Evolutionary conservation across 2,113 vertebrate genomes (phyloP).

Genomic region (Synodontis membranacea): DNA sequence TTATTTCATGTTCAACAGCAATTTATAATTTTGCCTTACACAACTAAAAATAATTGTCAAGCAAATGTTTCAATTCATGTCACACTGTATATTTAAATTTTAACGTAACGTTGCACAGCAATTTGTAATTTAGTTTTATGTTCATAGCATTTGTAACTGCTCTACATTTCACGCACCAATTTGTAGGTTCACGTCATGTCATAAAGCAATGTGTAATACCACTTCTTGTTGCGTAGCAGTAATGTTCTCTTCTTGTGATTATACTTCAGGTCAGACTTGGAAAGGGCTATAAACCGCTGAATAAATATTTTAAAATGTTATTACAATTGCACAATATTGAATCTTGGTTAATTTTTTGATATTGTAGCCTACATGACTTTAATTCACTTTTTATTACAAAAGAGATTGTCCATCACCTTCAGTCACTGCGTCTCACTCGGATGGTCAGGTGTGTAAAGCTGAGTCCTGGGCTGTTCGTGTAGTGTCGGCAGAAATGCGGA

Average conservation of each 20-base stretch:
- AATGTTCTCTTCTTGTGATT: background rate
- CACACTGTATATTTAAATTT: too few species aligned
- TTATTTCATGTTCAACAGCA: too few species aligned
- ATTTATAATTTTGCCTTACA: too few species aligned
- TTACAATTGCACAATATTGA: background rate
- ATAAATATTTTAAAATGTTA: background rate
- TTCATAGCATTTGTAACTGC: background rate
- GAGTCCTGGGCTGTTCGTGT: constrained; percentile 56
- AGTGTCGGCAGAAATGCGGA: constrained; percentile 59
- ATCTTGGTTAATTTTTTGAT: background rate
- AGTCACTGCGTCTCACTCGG: background rate
- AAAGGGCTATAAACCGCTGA: background rate
- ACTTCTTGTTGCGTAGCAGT: background rate
- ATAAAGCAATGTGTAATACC: background rate
- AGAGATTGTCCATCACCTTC: constrained; percentile 15
- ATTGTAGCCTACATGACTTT: constrained; percentile 6
- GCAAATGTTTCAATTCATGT: too few species aligned
- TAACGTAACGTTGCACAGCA: background rate
- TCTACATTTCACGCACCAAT: background rate
- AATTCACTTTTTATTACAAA: constrained; percentile 2
- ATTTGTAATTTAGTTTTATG: background rate
- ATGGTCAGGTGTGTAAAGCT: constrained; percentile 10
- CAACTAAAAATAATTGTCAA: too few species aligned
- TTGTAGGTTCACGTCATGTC: background rate
- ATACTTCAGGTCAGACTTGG: background rate